Percentiles rank a stretch among this genome's conserved stretches.
These are phyloP conservation scores for Lemur catta DNA, from an alignment of 2,797 vertebrate species.

Conservation along the genomic window DNA sequence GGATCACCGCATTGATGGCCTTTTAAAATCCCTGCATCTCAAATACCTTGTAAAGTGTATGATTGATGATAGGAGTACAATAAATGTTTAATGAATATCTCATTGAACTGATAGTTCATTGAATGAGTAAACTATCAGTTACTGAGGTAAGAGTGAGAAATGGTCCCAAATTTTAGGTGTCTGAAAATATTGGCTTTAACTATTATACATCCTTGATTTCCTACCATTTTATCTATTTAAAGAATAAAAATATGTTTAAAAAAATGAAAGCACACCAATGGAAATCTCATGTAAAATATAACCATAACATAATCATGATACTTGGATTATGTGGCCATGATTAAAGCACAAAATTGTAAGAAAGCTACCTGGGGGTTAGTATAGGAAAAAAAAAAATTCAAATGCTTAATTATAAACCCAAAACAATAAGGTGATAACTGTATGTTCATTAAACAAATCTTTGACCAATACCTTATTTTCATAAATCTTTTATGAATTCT, in stretches of 20 bases:
- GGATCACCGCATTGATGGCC: neutral
- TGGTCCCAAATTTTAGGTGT: neutral
- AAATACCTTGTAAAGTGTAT: neutral
- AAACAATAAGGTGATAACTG: neutral
- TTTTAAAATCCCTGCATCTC: neutral
- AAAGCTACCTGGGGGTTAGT: neutral
- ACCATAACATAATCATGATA: neutral
- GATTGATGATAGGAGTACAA: neutral
- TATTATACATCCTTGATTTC: neutral
- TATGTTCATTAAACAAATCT: neutral
- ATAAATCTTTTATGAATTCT: neutral
- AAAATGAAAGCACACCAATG: neutral
- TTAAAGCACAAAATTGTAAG: neutral
- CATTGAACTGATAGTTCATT: neutral
- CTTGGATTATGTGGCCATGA: neutral
- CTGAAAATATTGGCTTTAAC: neutral
- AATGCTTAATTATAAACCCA: neutral
- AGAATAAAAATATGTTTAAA: neutral
- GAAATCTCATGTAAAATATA: neutral
- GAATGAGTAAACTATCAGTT: neutral
- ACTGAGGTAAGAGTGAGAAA: neutral
- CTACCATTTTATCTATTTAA: neutral
- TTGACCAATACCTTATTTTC: neutral
- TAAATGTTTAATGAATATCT: conserved; percentile 13
- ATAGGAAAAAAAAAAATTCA: neutral